A percentile compares a stretch with the other conserved stretches of the same genome.
These are phyloP conservation scores for Phyto melanocephala DNA, from an alignment of 2,888 invertebrate genomes.

Conservation along the genomic window DNA sequence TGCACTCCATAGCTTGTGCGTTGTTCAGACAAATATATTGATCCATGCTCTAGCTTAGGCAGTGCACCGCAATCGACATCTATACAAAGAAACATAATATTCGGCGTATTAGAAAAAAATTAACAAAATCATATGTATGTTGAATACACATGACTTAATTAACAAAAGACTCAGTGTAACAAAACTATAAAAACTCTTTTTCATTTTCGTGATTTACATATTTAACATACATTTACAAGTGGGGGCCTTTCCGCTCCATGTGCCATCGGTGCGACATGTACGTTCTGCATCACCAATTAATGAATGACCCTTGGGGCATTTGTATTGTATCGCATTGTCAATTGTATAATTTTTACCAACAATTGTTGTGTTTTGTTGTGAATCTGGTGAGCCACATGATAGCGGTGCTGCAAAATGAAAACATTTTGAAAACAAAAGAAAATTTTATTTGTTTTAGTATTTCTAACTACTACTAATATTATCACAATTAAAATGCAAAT, in stretches of 20 bases:
- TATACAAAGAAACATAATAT: constrained; percentile 76
- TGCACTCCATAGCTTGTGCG: constrained; percentile 89
- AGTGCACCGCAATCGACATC: constrained; percentile 90
- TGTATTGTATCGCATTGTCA: constrained; percentile 86
- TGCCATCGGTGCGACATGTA: constrained; percentile 86
- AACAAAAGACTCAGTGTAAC: not conserved
- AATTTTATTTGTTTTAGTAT: no score
- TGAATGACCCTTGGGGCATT: constrained; percentile 90
- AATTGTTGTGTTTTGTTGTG: constrained; percentile 89
- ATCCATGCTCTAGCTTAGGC: constrained; percentile 85
- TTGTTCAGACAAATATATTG: constrained; percentile 83
- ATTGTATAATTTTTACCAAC: constrained; percentile 84
- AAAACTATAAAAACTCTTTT: not conserved
- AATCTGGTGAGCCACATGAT: constrained; percentile 93
- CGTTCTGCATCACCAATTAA: constrained; percentile 85
- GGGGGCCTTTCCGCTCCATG: constrained; percentile 91
- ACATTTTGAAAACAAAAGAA: not conserved
- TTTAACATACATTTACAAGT: constrained; percentile 90
- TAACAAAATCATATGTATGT: not conserved
- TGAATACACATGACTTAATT: not conserved
- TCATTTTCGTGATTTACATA: not conserved
- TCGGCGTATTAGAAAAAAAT: not conserved
- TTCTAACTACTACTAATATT: no score
- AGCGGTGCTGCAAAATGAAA: constrained; percentile 83
- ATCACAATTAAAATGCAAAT: no score